These are phyloP conservation scores for Meandrusa payeni DNA, from an alignment of 2,888 invertebrate genomes.

Conservation along the genomic window DNA sequence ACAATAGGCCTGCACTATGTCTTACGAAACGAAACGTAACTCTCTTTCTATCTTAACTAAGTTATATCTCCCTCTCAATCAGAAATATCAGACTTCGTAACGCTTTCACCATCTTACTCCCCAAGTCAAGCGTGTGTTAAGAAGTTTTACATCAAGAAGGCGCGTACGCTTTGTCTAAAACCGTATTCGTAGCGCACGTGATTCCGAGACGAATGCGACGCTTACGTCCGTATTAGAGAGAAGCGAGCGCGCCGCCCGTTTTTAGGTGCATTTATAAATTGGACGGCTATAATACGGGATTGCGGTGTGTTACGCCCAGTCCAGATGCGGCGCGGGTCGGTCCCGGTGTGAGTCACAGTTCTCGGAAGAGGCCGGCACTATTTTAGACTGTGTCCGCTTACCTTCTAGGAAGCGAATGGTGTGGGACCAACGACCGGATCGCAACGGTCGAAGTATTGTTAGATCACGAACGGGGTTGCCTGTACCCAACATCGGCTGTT, in stretches of 20 bases:
- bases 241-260: conserved; percentile 30
- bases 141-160: no score
- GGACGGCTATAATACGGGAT: conserved; percentile 35
- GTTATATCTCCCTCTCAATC: no score
- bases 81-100: no score
- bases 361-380: conserved; percentile 75
- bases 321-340: conserved; percentile 70
- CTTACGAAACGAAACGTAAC: no score
- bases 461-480: conserved; percentile 69
- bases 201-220: conserved; percentile 13
- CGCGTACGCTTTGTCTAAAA: conserved; percentile 12
- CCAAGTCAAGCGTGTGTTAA: no score
- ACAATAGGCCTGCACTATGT: no score
- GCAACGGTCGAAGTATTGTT: conserved; percentile 71
- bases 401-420: conserved; percentile 73
- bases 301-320: conserved; percentile 45
- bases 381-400: conserved; percentile 79
- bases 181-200: conserved; percentile 14
- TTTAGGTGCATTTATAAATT: conserved; percentile 44
- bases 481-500: conserved; percentile 47
- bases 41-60: no score
- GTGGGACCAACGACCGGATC: conserved; percentile 76
- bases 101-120: no score
- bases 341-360: conserved; percentile 69
- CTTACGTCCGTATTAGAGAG: conserved; percentile 26